Percentiles rank a stretch among this genome's conserved stretches.
phyloP scores from a whole-genome alignment of 2,113 vertebrate genomes.

The Piprites chloris region DNA sequence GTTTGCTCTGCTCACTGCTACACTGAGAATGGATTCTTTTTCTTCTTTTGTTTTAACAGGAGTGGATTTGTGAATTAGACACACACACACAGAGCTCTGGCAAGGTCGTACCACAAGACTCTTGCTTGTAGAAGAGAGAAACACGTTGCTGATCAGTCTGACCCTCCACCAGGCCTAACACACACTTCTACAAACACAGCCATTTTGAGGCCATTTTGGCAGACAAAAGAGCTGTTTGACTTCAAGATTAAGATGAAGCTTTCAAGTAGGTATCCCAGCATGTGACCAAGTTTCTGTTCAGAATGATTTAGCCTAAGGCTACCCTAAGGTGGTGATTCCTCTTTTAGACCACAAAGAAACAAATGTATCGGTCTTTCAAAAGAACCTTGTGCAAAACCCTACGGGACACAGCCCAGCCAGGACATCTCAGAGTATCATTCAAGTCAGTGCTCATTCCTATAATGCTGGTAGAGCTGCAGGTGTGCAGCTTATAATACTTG shows the following conservation, averaged over 20 bases:
- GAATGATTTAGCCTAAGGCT: background rate
- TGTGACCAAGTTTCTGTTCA: background rate
- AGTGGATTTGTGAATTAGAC: conserved; percentile 39
- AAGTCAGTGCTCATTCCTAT: background rate
- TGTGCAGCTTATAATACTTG: background rate
- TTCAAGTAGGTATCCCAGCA: background rate
- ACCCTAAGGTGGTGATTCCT: background rate
- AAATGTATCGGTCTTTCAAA: background rate
- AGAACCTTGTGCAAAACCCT: background rate
- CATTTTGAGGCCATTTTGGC: background rate
- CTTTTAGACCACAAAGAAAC: background rate
- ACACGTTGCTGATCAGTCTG: background rate
- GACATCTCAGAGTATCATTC: background rate
- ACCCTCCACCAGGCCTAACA: background rate
- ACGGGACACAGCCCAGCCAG: background rate
- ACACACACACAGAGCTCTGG: background rate
- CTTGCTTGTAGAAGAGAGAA: background rate
- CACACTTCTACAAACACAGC: background rate
- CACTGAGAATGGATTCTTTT: background rate
- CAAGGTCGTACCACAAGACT: background rate
- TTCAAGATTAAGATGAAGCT: conserved; percentile 20
- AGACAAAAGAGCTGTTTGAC: background rate
- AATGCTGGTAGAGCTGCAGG: background rate
- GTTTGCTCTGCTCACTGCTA: background rate
- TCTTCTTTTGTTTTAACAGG: background rate